Base-by-base conservation (phyloP, 1,140 invertebrate species). In the Magallana ariakensis region DNA sequence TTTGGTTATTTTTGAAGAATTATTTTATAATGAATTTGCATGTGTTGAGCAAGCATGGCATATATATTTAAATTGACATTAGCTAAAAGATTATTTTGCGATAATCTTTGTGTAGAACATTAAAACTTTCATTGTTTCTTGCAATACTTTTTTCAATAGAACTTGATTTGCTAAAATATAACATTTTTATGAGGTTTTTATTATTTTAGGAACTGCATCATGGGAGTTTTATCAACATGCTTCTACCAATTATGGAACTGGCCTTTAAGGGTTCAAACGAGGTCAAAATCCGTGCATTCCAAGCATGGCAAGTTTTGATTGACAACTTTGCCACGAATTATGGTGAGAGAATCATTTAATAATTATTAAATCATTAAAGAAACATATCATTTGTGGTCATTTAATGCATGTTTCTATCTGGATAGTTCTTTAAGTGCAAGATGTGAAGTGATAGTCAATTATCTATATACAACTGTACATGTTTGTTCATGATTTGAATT, bases 271-370 rank as follows among this genome's bases (percentile, higher is more conserved):
- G 90, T 89, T 70, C 89, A 6, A 83, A 60, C 15, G 89, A 91
- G 11, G 90, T 91, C 10, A 93, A 91, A 62, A 81, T 89, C 22
- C 85, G 80, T 15, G 87, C 93, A 0, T 93, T 93, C 70, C 84
- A 89, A 58, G 90, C 91, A 0, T 94, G 93, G 93, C 85, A 90
- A 53, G 66, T 90, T 33, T 86, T 94, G 0, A 93, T 94, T 54
- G 89, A 92, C 54, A 94, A 94, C 85, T 94, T 94, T 87, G 91
- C 92, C 26, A 66, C 86, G 4, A 91, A 91, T 87, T 88, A 85
- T 53, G 84, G 93, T 93, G 89, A 89, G 58, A 85, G 46, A 26
- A 5, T 15, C 1, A 26, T 85, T 80, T 57, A 62, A 46, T 70
- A 80, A 54, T 13, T n/a, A n/a, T n/a, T n/a, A n/a, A n/a, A n/a